Conservation (phyloP, 2,113 vertebrate species). For the Hydropotes inermis region DNA sequence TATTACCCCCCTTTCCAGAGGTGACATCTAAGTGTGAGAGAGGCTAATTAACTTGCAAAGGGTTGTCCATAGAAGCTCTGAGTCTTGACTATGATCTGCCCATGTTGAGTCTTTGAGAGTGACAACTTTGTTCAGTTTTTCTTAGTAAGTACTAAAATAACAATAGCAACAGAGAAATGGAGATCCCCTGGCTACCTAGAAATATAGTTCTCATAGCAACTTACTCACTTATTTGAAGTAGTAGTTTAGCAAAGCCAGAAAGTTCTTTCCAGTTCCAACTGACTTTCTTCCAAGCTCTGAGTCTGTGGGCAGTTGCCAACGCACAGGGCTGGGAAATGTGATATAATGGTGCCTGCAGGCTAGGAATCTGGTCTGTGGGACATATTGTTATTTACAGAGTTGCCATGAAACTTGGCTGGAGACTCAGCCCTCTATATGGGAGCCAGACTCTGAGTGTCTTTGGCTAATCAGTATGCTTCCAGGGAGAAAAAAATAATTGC, state of each 20-base stretch:
- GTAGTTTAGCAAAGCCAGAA: slow-evolving; percentile 15
- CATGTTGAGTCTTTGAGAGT: not conserved
- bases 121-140: not conserved
- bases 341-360: slow-evolving; percentile 57
- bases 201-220: not conserved
- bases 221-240: slow-evolving; percentile 33
- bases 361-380: slow-evolving; percentile 62
- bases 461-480: slow-evolving; percentile 55
- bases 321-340: slow-evolving; percentile 38
- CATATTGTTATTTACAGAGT: slow-evolving; percentile 69
- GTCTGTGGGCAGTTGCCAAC: slow-evolving; percentile 29
- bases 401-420: slow-evolving; percentile 50
- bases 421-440: not conserved
- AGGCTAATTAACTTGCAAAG: not conserved
- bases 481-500: slow-evolving; percentile 46
- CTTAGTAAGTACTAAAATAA: not conserved
- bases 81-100: not conserved
- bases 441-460: slow-evolving; percentile 60
- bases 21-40: not conserved
- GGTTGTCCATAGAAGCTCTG: not conserved
- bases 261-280: slow-evolving; percentile 36
- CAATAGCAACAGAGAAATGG: not conserved
- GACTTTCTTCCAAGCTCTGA: slow-evolving; percentile 52
- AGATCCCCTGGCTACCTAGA: not conserved
- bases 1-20: not conserved